phyloP scores from a whole-genome alignment of 2,888 invertebrate genomes.

The Heliconius sara region DNA sequence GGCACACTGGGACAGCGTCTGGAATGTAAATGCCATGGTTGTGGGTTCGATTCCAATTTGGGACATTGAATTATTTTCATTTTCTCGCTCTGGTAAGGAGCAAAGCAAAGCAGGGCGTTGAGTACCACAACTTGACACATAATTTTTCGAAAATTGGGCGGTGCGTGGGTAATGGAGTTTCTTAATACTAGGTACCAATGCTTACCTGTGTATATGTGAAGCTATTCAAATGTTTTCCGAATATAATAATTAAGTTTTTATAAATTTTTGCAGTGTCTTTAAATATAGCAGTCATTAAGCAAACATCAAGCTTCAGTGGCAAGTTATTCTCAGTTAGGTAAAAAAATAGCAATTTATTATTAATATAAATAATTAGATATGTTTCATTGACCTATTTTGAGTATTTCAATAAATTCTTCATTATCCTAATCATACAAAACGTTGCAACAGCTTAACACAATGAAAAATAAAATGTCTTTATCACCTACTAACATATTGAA shows the following conservation, averaged over 20 bases:
- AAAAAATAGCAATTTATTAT: background rate
- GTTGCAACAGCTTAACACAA: background rate
- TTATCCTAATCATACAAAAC: no score
- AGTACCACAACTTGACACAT: background rate
- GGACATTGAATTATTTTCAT: no score
- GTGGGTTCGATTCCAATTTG: background rate
- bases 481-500: background rate
- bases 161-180: background rate
- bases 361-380: background rate
- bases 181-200: background rate
- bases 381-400: conserved; percentile 11
- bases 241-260: background rate
- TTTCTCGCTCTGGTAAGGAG: background rate
- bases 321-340: background rate
- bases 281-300: background rate
- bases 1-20: background rate
- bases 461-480: background rate
- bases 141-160: background rate
- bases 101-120: background rate
- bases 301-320: background rate
- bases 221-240: background rate
- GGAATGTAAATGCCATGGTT: background rate
- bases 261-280: background rate
- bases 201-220: no score
- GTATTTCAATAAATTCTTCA: conserved; percentile 4